Base-by-base conservation (phyloP, 2,888 invertebrate species). In the Eupithecia insigniata region DNA sequence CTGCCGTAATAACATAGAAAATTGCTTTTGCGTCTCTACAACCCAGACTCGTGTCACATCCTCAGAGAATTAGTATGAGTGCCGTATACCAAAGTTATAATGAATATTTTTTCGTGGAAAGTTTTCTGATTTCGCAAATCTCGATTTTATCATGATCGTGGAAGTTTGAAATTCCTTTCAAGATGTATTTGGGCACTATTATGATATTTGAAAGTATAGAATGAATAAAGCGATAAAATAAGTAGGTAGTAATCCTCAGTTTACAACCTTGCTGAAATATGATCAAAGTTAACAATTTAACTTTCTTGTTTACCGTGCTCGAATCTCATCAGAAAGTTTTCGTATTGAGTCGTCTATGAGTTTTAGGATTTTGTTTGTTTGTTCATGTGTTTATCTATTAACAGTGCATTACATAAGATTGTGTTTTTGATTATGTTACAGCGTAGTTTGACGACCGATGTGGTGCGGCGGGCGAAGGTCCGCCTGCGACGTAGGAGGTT, bases 81-180 rank as follows among this genome's bases (percentile, higher is more conserved):
- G 22, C 66, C 71, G 75, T 74, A 73, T 75, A 80, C 72, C 76
- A 67, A 85, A 85, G 81, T 85, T 86, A 83, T 85, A 86, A 86
- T 84, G 83, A 86, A 82, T 84, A 85, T 86, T 85, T 85, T 77
- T 86, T 83, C 84, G 76, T 81, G 81, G 75, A 83, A 86, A 85
- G 78, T 85, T 85, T 84, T 84, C 79, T 82, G 84, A 83, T 84
- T 83, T 82, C 79, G 77, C 72, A 78, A 80, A 83, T 84, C 79
- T 80, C 79, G 78, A 83, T 85, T 83, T 76, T 72, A 79, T 77
- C 72, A 66, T 30, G 69, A 69, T 66, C 64, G 69, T 36, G 67
- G 66, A 55, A 65, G 65, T 67, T 67, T 66, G 34, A 58, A 70
- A 74, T 71, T 58, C 58, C 71, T 69, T 71, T 64, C 34, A 64